A percentile compares a stretch with the other conserved stretches of the same genome.
These are phyloP conservation scores for Acrobasis consociella DNA, from an alignment of 2,888 invertebrate species.

Conservation along the genomic window DNA sequence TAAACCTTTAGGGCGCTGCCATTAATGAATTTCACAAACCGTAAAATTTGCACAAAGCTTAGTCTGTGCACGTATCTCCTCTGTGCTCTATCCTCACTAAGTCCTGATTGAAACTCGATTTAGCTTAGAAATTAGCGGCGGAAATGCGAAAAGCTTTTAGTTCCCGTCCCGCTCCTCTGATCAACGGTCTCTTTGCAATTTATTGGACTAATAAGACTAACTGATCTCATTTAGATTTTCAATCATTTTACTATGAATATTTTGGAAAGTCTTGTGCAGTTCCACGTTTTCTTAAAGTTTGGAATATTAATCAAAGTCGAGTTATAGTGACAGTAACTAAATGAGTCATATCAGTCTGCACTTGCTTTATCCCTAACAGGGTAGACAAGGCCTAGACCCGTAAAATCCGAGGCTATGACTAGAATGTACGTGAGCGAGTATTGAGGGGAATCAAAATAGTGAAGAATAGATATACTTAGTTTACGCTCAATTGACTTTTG, in stretches of 20 bases:
- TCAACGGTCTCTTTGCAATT: conserved; percentile 18
- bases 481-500: too few species aligned
- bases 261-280: too few species aligned
- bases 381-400: too few species aligned
- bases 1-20: neutral
- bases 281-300: too few species aligned
- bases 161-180: neutral
- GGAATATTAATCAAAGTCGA: too few species aligned
- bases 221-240: neutral
- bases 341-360: too few species aligned
- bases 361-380: too few species aligned
- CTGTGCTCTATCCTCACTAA: conserved; percentile 20
- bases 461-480: too few species aligned
- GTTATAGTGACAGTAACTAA: too few species aligned
- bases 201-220: conserved; percentile 2
- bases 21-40: neutral
- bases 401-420: too few species aligned
- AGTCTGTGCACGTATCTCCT: conserved; percentile 20
- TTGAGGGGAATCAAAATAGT: too few species aligned
- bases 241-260: neutral
- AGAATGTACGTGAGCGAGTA: too few species aligned
- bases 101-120: conserved; percentile 19
- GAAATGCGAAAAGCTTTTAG: conserved; percentile 19
- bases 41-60: neutral
- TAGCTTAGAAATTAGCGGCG: conserved; percentile 16